Conservation (phyloP, 2,888 invertebrate genomes). For the Leptinotarsa tumamoca region DNA sequence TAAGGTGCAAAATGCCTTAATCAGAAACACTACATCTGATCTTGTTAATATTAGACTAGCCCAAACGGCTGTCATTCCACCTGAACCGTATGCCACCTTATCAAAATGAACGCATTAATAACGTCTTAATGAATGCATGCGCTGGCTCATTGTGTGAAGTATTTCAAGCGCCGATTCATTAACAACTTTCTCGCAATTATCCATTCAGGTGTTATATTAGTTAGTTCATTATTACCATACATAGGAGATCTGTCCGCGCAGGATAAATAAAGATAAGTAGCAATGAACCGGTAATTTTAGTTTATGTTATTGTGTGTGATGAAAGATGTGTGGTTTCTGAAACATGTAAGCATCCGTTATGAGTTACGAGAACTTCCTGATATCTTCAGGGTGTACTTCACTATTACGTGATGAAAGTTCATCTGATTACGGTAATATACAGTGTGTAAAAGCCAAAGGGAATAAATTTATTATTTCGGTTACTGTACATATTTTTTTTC, state of each 20-base stretch:
- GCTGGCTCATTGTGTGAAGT: not conserved
- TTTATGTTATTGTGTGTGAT: not conserved
- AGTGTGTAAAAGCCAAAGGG: no score
- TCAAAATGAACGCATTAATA: not conserved
- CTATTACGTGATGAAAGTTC: no score
- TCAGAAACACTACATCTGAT: not conserved
- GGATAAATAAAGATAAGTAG: not conserved
- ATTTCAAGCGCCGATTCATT: not conserved
- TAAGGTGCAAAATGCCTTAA: no score
- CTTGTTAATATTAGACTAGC: not conserved
- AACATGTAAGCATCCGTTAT: not conserved
- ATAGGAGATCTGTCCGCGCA: not conserved
- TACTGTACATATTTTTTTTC: no score
- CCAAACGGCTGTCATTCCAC: not conserved
- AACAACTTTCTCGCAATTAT: conserved; percentile 18
- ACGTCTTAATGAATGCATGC: not conserved
- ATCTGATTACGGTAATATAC: no score
- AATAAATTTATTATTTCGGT: no score
- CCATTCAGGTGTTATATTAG: conserved; percentile 16
- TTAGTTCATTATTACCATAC: conserved; percentile 2
- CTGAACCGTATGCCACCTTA: not conserved
- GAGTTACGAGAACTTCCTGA: not conserved
- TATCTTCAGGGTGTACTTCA: no score
- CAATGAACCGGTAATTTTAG: not conserved
- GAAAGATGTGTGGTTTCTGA: not conserved